Conservation (phyloP, 2,888 invertebrate species). For the Neoaliturus tenellus region DNA sequence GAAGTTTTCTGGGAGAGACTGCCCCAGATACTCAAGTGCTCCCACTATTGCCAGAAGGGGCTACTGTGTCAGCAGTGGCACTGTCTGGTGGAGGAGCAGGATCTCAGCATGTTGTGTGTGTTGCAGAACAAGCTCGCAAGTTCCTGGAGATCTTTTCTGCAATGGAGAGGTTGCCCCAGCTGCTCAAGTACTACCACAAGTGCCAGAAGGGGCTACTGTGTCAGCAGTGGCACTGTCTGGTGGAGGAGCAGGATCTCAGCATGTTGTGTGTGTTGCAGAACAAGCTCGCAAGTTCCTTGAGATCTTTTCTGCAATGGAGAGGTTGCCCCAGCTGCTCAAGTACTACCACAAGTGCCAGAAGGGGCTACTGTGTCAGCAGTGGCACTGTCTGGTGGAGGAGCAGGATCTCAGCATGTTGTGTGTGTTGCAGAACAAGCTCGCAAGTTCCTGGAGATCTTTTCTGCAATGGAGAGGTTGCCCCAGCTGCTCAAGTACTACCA, state of each 20-base stretch:
- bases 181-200: conserved; percentile 88
- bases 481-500: conserved; percentile 89
- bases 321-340: conserved; percentile 82
- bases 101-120: conserved; percentile 72
- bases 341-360: conserved; percentile 90
- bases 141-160: conserved; percentile 82
- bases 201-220: conserved; percentile 84
- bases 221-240: conserved; percentile 82
- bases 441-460: conserved; percentile 80
- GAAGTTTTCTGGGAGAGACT: conserved; percentile 84
- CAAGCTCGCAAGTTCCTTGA: conserved; percentile 81
- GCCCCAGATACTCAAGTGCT: conserved; percentile 86
- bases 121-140: conserved; percentile 75
- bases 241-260: conserved; percentile 80
- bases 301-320: conserved; percentile 82
- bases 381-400: conserved; percentile 81
- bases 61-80: conserved; percentile 83
- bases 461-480: conserved; percentile 81
- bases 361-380: conserved; percentile 81
- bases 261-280: conserved; percentile 79
- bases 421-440: conserved; percentile 74
- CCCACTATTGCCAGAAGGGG: conserved; percentile 87
- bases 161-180: conserved; percentile 83
- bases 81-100: conserved; percentile 79
- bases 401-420: conserved; percentile 75